A percentile compares a stretch with the other conserved stretches of the same genome.
These are phyloP conservation scores for Busseola fusca DNA, from an alignment of 2,888 invertebrate genomes.

Conservation along the genomic window DNA sequence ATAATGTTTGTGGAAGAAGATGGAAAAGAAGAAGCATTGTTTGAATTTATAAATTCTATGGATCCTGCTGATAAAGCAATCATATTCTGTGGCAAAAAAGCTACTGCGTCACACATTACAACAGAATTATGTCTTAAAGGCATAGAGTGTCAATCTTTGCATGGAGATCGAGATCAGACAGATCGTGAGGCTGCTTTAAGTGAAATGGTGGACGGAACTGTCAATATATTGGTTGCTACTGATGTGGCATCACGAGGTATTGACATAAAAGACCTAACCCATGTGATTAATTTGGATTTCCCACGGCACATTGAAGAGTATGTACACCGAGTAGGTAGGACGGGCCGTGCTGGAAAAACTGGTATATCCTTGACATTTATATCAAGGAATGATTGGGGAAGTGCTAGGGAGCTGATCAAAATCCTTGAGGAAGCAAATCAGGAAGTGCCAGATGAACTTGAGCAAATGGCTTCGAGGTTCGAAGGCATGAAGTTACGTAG, in stretches of 20 bases:
- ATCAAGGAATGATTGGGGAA: constrained; percentile 94
- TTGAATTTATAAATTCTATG: constrained; percentile 92
- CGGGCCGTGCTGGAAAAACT: constrained; percentile 96
- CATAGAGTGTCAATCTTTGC: constrained; percentile 93
- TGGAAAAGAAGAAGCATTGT: constrained; percentile 90
- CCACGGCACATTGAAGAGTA: constrained; percentile 98
- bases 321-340: constrained; percentile 98
- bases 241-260: constrained; percentile 98
- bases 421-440: constrained; percentile 96
- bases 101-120: constrained; percentile 94
- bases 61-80: constrained; percentile 94
- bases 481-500: constrained; percentile 91
- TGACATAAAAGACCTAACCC: constrained; percentile 96
- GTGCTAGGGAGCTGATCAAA: constrained; percentile 94
- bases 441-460: constrained; percentile 93
- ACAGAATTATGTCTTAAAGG: constrained; percentile 93
- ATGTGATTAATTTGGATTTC: constrained; percentile 97
- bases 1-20: constrained; percentile 93
- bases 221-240: constrained; percentile 96
- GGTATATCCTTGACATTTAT: constrained; percentile 95
- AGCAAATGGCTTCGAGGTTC: constrained; percentile 93
- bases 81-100: constrained; percentile 96
- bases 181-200: constrained; percentile 95
- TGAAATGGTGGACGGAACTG: constrained; percentile 94
- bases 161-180: constrained; percentile 95